These are phyloP conservation scores for Hycleus phaleratus DNA, from an alignment of 1,140 invertebrate genomes.

Conservation along the genomic window DNA sequence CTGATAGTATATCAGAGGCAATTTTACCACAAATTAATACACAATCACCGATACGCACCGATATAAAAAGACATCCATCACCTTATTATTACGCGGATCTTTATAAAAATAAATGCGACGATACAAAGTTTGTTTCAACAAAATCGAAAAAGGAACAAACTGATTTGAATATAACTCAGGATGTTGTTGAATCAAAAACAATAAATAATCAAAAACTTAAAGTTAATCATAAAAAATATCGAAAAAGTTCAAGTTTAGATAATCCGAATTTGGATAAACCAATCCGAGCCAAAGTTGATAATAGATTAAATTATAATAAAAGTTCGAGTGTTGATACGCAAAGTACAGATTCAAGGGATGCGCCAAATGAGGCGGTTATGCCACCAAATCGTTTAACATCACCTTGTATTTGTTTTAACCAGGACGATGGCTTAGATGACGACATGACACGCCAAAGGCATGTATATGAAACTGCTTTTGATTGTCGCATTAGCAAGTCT, in stretches of 20 bases:
- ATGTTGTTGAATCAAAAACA: slow-evolving; percentile 14
- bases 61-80: slow-evolving; percentile 58
- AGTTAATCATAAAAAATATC: slow-evolving; percentile 37
- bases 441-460: slow-evolving; percentile 64
- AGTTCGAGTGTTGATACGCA: slow-evolving; percentile 62
- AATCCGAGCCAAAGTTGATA: slow-evolving; percentile 19
- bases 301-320: slow-evolving; percentile 42
- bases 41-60: slow-evolving; percentile 40
- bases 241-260: slow-evolving; percentile 30
- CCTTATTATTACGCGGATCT: slow-evolving; percentile 73
- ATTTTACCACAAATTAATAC: slow-evolving; percentile 34
- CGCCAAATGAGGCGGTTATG: slow-evolving; percentile 39
- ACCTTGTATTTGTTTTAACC: slow-evolving; percentile 38
- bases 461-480: slow-evolving; percentile 83
- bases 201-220: slow-evolving; percentile 17
- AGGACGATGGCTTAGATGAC: slow-evolving; percentile 38
- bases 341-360: slow-evolving; percentile 42
- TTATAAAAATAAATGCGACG: slow-evolving; percentile 47
- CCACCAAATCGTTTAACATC: slow-evolving; percentile 42
- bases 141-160: slow-evolving; percentile 1
- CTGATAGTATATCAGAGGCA: slow-evolving; percentile 46
- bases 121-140: slow-evolving; percentile 7
- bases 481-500: slow-evolving; percentile 73
- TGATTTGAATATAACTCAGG: slow-evolving; percentile 5
- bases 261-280: slow-evolving; percentile 21